Percentiles rank a stretch among this genome's conserved stretches.
Conservation (phyloP, 2,113 vertebrate species). For the Nothoprocta pentlandii region DNA sequence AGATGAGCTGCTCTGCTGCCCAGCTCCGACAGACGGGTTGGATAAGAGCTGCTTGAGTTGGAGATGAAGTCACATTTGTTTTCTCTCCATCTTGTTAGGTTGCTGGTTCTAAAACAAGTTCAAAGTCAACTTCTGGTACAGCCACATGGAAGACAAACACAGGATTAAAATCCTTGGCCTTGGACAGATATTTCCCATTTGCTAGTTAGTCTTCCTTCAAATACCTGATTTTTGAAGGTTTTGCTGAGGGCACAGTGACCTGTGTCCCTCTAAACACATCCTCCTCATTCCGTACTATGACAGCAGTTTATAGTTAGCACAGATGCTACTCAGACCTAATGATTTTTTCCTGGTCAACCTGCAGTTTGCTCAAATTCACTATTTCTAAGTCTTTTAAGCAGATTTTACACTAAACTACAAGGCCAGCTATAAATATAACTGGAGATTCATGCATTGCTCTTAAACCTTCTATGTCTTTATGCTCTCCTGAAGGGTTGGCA, state of each 20-base stretch:
- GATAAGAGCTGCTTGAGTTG: not conserved
- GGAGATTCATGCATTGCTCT: not conserved
- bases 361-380: not conserved
- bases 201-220: not conserved
- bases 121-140: not conserved
- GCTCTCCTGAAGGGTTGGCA: not conserved
- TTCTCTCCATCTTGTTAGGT: not conserved
- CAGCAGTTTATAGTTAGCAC: not conserved
- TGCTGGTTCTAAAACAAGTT: not conserved
- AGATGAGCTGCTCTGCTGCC: not conserved
- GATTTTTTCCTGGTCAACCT: not conserved
- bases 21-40: not conserved
- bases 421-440: not conserved
- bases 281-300: rapidly evolving
- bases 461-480: not conserved
- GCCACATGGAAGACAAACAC: not conserved
- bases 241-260: not conserved
- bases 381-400: not conserved
- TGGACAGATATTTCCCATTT: not conserved
- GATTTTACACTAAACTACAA: not conserved
- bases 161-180: not conserved
- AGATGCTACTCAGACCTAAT: not conserved
- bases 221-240: not conserved
- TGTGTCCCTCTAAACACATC: not conserved
- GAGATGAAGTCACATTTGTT: too few species aligned